Evolutionary conservation across 2,888 invertebrate genomes (phyloP).

Genomic region (Chalcosyrphus nemorum): DNA sequence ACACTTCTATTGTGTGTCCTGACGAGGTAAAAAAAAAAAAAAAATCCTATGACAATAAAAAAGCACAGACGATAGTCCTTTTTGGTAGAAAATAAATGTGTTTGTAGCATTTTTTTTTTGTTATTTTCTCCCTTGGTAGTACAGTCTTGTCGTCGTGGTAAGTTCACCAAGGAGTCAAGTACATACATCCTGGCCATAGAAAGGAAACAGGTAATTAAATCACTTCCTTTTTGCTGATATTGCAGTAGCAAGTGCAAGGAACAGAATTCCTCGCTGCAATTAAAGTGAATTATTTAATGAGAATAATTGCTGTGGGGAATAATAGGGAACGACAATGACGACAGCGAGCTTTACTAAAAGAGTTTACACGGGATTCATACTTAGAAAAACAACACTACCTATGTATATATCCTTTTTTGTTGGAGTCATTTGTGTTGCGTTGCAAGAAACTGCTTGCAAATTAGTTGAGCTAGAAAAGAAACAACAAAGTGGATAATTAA

Average conservation of each 20-base stretch:
- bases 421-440: neutral
- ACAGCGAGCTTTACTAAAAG: neutral
- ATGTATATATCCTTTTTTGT: neutral
- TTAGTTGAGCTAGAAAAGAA: neutral
- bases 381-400: neutral
- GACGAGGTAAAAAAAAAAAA: neutral
- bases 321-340: neutral
- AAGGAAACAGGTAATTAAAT: conserved; percentile 53
- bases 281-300: conserved; percentile 64
- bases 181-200: conserved; percentile 29
- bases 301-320: conserved; percentile 45
- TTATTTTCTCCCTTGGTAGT: neutral
- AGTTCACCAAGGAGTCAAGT: conserved; percentile 42
- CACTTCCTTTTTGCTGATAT: conserved; percentile 30
- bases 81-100: neutral
- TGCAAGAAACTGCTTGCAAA: neutral
- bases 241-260: conserved; percentile 24
- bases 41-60: neutral
- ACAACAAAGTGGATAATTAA: conserved; percentile 1
- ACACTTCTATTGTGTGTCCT: conserved; percentile 2
- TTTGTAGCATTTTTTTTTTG: neutral
- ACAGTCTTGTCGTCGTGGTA: neutral
- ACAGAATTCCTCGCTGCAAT: conserved; percentile 32
- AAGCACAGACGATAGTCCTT: neutral
- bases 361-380: neutral